phyloP scores from a whole-genome alignment of 2,113 vertebrate species.

The Macaca mulatta region DNA sequence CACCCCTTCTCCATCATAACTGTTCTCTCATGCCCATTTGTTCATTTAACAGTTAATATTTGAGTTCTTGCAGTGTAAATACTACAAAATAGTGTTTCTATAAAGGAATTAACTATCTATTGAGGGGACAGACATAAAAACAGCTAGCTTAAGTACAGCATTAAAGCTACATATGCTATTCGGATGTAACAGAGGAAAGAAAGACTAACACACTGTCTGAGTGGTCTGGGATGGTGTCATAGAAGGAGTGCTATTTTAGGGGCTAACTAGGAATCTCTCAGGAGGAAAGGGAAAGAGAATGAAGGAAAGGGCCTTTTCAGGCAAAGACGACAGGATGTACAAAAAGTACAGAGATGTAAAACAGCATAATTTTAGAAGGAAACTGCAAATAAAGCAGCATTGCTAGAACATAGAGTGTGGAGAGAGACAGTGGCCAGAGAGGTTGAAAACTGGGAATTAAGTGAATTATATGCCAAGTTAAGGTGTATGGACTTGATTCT shows the following conservation, averaged over 20 bases:
- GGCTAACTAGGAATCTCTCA: not conserved
- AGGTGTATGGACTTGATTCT: not conserved
- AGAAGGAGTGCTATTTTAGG: not conserved
- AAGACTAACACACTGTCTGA: not conserved
- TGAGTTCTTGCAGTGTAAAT: not conserved
- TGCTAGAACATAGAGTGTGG: not conserved
- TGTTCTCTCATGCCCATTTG: not conserved
- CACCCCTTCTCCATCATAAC: not conserved
- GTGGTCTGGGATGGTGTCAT: not conserved
- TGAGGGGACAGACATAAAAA: not conserved
- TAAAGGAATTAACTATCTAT: not conserved
- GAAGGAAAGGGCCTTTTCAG: not conserved
- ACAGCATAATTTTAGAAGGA: not conserved
- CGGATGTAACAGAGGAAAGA: not conserved
- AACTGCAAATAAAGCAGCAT: not conserved
- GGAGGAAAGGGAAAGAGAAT: not conserved
- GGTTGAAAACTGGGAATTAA: not conserved
- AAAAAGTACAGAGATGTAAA: not conserved
- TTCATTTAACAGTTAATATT: not conserved
- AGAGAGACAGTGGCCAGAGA: not conserved
- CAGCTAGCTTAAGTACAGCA: not conserved
- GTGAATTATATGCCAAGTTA: not conserved
- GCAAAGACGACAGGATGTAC: not conserved
- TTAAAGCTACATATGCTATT: not conserved
- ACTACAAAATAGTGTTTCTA: not conserved